Conservation (phyloP, 2,888 invertebrate genomes). For the Spodoptera exigua region DNA sequence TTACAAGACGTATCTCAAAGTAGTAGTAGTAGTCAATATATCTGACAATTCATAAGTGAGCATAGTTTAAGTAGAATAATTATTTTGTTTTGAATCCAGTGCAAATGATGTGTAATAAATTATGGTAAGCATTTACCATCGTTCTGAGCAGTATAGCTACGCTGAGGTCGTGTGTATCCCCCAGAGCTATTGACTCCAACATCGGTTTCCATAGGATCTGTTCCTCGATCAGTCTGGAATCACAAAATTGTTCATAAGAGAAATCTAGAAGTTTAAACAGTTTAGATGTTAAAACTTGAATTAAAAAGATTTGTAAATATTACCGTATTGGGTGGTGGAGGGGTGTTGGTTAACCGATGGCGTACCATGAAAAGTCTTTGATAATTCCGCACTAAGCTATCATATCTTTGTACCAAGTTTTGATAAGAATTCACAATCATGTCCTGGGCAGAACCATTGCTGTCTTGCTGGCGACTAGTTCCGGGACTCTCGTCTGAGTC, state of each 20-base stretch:
- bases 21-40: too few species aligned
- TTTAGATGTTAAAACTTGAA: slow-evolving; percentile 1
- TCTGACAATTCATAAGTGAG: too few species aligned
- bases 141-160: slow-evolving; percentile 54
- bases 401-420: slow-evolving; percentile 85
- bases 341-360: slow-evolving; percentile 79
- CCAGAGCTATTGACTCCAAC: too few species aligned
- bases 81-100: too few species aligned
- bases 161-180: slow-evolving; percentile 49
- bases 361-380: slow-evolving; percentile 86
- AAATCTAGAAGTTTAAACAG: background rate
- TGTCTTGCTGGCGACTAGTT: slow-evolving; percentile 68
- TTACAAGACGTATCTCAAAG: too few species aligned
- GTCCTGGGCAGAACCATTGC: slow-evolving; percentile 75
- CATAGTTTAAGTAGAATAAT: too few species aligned
- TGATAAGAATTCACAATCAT: slow-evolving; percentile 86
- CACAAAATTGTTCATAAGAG: slow-evolving; percentile 5
- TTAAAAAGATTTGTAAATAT: slow-evolving; percentile 7
- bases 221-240: slow-evolving; percentile 91
- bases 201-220: slow-evolving; percentile 92
- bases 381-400: slow-evolving; percentile 86
- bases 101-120: too few species aligned
- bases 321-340: slow-evolving; percentile 83
- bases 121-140: slow-evolving; percentile 50
- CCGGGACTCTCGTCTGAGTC: slow-evolving; percentile 68